These are phyloP conservation scores for Oreonectes daqikongensis DNA, from an alignment of 2,797 vertebrate genomes.

Conservation along the genomic window DNA sequence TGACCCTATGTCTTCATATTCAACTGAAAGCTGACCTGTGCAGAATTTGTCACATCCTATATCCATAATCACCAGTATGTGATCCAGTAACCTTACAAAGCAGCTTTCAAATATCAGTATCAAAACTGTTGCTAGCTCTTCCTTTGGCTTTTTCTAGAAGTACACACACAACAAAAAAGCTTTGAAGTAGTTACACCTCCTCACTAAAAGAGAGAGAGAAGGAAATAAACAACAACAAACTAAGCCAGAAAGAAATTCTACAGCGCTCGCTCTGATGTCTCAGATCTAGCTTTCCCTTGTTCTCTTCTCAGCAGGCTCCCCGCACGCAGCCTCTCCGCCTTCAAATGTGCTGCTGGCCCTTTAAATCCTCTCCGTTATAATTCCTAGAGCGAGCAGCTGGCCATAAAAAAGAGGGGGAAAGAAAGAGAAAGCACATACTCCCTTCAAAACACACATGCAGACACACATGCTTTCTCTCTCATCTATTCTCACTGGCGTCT, in stretches of 20 bases:
- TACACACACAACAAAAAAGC: not conserved
- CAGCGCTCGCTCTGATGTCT: slow-evolving; percentile 30
- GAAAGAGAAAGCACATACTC: slow-evolving; percentile 48
- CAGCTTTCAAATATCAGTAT: slow-evolving; percentile 12
- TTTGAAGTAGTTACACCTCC: slow-evolving; percentile 3
- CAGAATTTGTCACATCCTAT: not conserved
- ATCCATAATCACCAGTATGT: not conserved
- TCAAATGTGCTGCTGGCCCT: slow-evolving; percentile 67
- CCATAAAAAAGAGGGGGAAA: slow-evolving; percentile 57
- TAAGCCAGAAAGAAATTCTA: slow-evolving; percentile 17
- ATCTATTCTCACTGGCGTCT: slow-evolving; percentile 54
- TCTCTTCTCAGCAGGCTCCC: slow-evolving; percentile 30
- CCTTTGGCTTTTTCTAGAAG: not conserved
- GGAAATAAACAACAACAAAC: not conserved
- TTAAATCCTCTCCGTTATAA: slow-evolving; percentile 67
- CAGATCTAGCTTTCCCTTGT: slow-evolving; percentile 27
- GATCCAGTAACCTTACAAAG: slow-evolving; percentile 4
- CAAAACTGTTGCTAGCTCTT: not conserved
- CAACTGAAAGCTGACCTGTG: not conserved
- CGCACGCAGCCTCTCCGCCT: slow-evolving; percentile 30
- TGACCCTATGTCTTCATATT: not conserved
- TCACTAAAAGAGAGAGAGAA: not conserved
- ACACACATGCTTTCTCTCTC: slow-evolving; percentile 55
- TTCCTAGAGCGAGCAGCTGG: slow-evolving; percentile 61
- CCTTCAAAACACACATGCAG: slow-evolving; percentile 49